These are phyloP conservation scores for Siniperca scherzeri DNA, from an alignment of 2,797 vertebrate genomes.

Conservation along the genomic window DNA sequence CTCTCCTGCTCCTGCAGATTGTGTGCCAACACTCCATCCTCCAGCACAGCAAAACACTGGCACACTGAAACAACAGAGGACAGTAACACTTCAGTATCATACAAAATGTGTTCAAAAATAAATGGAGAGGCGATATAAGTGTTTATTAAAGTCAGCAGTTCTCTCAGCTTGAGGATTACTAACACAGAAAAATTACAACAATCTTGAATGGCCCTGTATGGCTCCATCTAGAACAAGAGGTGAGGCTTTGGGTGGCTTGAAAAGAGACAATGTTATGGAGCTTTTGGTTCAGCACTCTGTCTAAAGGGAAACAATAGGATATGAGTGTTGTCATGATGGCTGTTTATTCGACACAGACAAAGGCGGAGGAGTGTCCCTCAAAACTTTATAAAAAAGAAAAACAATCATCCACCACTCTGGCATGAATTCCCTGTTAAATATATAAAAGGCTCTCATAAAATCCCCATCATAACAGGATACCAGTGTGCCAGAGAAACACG, in stretches of 20 bases:
- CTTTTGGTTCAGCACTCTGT: slow-evolving; percentile 26
- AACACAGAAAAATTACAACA: slow-evolving; percentile 9
- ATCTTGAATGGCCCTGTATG: not conserved
- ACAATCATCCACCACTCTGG: slow-evolving; percentile 26
- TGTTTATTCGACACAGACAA: slow-evolving; percentile 43
- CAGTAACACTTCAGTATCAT: slow-evolving; percentile 33
- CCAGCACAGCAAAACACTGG: slow-evolving; percentile 85
- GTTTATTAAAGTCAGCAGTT: slow-evolving; percentile 13
- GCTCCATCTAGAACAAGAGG: slow-evolving; percentile 25
- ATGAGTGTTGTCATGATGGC: slow-evolving; percentile 9
- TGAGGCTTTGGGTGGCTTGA: slow-evolving; percentile 2
- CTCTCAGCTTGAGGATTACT: not conserved
- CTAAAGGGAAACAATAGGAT: slow-evolving; percentile 37
- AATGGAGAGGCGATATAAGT: slow-evolving; percentile 4
- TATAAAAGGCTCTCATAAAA: slow-evolving; percentile 49
- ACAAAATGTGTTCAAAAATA: slow-evolving; percentile 24
- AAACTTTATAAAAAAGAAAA: slow-evolving; percentile 11
- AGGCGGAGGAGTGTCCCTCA: slow-evolving; percentile 20
- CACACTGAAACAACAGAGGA: slow-evolving; percentile 77
- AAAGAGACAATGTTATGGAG: slow-evolving; percentile 3
- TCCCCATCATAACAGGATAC: slow-evolving; percentile 30
- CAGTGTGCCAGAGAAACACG: slow-evolving; percentile 31
- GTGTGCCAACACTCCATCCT: slow-evolving; percentile 84
- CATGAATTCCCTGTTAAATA: slow-evolving; percentile 35
- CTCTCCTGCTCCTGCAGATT: slow-evolving; percentile 88